Evolutionary conservation across 2,888 invertebrate genomes (phyloP).

Genomic region (Melangyna quadrimaculata): DNA sequence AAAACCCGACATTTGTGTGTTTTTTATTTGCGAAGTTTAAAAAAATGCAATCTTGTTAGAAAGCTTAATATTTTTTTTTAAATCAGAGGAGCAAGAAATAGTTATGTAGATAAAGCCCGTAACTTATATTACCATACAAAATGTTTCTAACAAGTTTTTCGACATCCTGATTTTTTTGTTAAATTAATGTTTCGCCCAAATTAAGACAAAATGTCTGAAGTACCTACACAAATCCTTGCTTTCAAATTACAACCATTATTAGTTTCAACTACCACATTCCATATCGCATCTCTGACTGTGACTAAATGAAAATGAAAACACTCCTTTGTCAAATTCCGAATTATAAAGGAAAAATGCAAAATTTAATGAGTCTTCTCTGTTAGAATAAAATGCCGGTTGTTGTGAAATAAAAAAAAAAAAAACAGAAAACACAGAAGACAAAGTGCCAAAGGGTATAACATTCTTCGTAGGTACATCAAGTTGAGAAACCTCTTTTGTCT

Average conservation of each 20-base stretch:
- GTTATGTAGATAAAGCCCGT: too few species aligned
- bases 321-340: neutral
- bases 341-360: slow-evolving; percentile 5
- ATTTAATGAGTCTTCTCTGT: slow-evolving; percentile 7
- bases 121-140: neutral
- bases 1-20: too few species aligned
- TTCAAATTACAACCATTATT: neutral
- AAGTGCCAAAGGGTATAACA: neutral
- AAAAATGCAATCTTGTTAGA: too few species aligned
- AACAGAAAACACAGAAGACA: too few species aligned
- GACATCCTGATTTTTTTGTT: neutral
- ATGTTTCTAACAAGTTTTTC: neutral
- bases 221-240: neutral
- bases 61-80: too few species aligned
- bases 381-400: neutral
- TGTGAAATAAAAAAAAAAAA: neutral
- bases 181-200: neutral
- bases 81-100: too few species aligned
- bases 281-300: too few species aligned
- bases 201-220: neutral
- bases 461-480: neutral
- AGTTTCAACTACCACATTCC: neutral
- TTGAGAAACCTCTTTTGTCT: slow-evolving; percentile 17
- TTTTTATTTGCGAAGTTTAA: too few species aligned
- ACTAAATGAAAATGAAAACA: neutral